These are phyloP conservation scores for Chromobotia macracanthus DNA, from an alignment of 2,797 vertebrate species.

Conservation along the genomic window DNA sequence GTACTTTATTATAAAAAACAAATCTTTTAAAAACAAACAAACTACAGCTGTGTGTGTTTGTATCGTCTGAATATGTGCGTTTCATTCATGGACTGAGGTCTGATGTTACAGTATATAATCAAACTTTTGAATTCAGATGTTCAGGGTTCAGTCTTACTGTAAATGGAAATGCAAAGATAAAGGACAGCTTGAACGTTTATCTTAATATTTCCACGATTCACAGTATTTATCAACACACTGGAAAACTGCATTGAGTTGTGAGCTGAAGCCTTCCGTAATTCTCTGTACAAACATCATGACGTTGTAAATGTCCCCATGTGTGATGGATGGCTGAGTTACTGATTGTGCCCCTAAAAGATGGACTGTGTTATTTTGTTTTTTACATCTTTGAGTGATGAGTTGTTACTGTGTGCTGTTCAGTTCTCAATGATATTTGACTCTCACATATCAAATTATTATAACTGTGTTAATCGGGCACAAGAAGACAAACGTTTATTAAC, in stretches of 20 bases:
- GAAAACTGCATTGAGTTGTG: conserved; percentile 24
- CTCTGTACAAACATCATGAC: neutral
- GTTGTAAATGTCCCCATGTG: neutral
- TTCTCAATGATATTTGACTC: conserved; percentile 26
- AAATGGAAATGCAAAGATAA: conserved; percentile 24
- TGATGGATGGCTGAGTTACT: neutral
- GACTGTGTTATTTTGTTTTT: conserved; percentile 40
- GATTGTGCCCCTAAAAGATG: conserved; percentile 7
- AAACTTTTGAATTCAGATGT: conserved; percentile 58
- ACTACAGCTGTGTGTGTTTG: conserved; percentile 61
- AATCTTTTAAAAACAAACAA: conserved; percentile 36
- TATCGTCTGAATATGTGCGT: conserved; percentile 48
- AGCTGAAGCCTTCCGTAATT: conserved; percentile 52
- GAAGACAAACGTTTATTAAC: conserved; percentile 25
- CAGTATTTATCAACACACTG: conserved; percentile 41
- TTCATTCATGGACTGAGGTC: conserved; percentile 70
- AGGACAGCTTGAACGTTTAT: conserved; percentile 38
- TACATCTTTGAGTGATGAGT: conserved; percentile 12
- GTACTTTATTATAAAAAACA: conserved; percentile 76
- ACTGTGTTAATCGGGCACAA: conserved; percentile 26
- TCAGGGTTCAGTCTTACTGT: conserved; percentile 40
- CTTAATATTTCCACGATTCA: conserved; percentile 19
- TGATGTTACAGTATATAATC: conserved; percentile 66
- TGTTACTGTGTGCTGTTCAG: conserved; percentile 28
- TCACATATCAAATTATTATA: conserved; percentile 36